Evolutionary conservation across 2,113 vertebrate species (phyloP), one percentile per base, ranked within the genome.

Genomic region (Garra rufa): DNA sequence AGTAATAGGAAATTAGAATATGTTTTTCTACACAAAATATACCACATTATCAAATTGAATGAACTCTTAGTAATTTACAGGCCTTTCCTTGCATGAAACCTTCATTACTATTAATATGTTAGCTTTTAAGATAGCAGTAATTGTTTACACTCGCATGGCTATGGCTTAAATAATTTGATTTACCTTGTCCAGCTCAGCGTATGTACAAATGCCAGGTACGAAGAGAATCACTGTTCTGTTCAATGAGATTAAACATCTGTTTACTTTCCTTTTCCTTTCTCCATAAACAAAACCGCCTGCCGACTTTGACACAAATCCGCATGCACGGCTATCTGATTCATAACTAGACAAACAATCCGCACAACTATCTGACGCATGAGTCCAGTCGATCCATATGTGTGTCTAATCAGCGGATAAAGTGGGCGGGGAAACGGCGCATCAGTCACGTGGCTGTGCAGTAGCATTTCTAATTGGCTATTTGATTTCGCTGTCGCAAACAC

Each of bases 181-280:
- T 67, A 80, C 78, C 78, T 77, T 57, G 52, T 57, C 6, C 30
- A 41, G 1, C 21, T 80, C 43, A 46, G 44, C 15, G 71, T 75
- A 26, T 15, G 9, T 17, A 55, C 1, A 76, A 21, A 21, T 30
- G 8, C 1, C 17, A 65, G 24, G 4, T 3, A 28, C 6, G 21
- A 44, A 26, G 34, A 38, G 5, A 28, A 7, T 9, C 41, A 1
- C n/a, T 43, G 1, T 8, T 44, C 43, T 46, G 1, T 6, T 19
- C 1, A 13, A 38, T n/a, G 24, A 77, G 30, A 38, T 9, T 15
- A 19, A 41, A 15, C 34, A 6, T 13, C 3, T 82, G 76, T 19
- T 50, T 34, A 71, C 67, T 79, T 83, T 85, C 81, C 65, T 52
- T 83, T 83, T 70, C 76, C 65, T 88, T 85, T 85, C 67, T 34